Base-by-base conservation (phyloP, 2,888 invertebrate species). In the Macrosoma leucophasiata region DNA sequence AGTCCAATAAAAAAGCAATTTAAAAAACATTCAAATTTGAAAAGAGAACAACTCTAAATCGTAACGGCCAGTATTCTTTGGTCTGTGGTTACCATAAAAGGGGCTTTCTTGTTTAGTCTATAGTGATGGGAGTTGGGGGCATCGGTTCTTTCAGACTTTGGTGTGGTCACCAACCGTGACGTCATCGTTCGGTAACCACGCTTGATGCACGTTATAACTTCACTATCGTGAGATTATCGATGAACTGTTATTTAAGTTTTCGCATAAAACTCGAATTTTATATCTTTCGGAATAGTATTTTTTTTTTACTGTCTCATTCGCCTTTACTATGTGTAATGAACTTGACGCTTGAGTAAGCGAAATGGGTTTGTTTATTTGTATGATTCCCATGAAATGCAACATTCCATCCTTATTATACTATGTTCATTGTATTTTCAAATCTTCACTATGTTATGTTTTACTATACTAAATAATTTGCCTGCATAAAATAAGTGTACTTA, bases 1-100 rank as follows among this genome's bases (percentile, higher is more conserved):
- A 67, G 62, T 63, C 78, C 73, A 81, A 78, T 81, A 79, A 78
- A 81, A 78, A 78, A 76, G 75, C 72, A 78, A 79, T 81, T 75
- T 71, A 67, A 73, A 76, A 72, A 71, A 73, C 69, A 70, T 68
- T 73, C 71, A 66, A 76, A 76, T 70, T 71, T 56, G 63, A 68
- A 76, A 68, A 64, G 58, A 64, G 69, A 67, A 62, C 66, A 56
- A 51, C 48, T 55, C 48, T 51, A 55, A 56, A 52, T 48, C 43
- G 24, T 30, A 36, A 44, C 46, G 50, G 35, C 69, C 59, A 65
- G 34, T 43, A 32, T 51, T 42, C 2, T 14, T 39, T 51, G 64
- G 54, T 26, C 65, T 41, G 22, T 32, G 29, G 29, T 38, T 40
- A 43, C 24, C 43, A 37, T 39, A 48, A 38, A 41, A 33, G 44